Evolutionary conservation across 2,888 invertebrate species (phyloP), one percentile per base, ranked within the genome.

Genomic region (Eilema caniola): DNA sequence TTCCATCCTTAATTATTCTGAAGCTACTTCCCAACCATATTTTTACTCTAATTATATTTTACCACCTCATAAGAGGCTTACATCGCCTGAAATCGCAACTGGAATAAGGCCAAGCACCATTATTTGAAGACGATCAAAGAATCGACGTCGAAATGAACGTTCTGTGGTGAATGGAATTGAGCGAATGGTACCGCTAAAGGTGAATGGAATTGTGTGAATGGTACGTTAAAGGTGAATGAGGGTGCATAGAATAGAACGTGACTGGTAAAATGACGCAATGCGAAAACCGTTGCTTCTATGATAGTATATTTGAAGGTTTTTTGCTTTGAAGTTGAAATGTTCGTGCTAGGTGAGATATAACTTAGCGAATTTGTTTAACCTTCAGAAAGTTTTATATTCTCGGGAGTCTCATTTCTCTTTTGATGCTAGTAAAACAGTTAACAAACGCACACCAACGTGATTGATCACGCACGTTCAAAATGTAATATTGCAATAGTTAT

Each of bases 241-340:
- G 69, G 62, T 71, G 75, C 66, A 77, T 74, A 71, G 71, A 70
- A 56, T 71, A 77, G 71, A 73, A 64, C 57, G 71, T 60, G 67
- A 62, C 25, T 76, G 69, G 72, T 72, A 71, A 62, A 81, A 71
- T 82, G 76, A 69, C 82, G 81, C 81, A 81, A 60, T 81, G 81
- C 81, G 82, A 74, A 66, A 47, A 66, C 61, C 77, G 74, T 73
- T 69, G 63, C 61, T 71, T 33, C 64, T 71, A 70, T 72, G 75
- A 69, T 62, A n/a, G n/a, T n/a, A 70, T 73, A 67, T 68, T 74
- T 69, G 25, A 37, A 47, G 41, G 31, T 67, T 69, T 73, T n/a
- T 70, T 66, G 60, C 16, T 28, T 72, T 47, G 37, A 64, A 53
- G 16, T 28, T 70, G 71, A 20, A 70, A 63, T 69, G 63, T 56